Base-by-base conservation (phyloP, 23 tunicate species). In the Halocynthia roretzi region DNA sequence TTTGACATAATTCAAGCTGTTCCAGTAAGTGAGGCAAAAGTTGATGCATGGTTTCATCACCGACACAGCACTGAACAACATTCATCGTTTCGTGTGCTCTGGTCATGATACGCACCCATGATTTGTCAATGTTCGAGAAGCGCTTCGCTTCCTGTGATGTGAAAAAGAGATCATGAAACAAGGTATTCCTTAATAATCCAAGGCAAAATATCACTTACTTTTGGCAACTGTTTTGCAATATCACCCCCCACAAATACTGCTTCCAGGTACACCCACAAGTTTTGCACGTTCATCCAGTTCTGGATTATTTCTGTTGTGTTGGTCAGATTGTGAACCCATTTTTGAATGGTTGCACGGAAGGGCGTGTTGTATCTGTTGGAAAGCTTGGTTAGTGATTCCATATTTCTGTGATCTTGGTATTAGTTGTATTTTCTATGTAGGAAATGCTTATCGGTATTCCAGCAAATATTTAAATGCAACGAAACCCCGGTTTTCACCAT, bases 181-280 rank as follows among this genome's bases (percentile, higher is more conserved):
- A 31, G 44, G 44, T 31, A 31, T 1, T 31, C 44, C 44, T 31
- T 31, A 31, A 31, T 31, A 31, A 31, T 31, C 44, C 44, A 1
- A 1, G 44, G 44, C 44, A 31, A 31, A 58, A 14, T 58, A 15
- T 44, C 17, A 49, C 12, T 78, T 65, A 92, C 98, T 80, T 92
- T 92, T 10, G 98, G 98, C 6, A 92, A 78, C 75, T 92, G 98
- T 70, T 92, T 92, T 7, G 98, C 98, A 53, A 92, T 92, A 79
- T 92, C 98, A 23, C 98, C 98, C 15, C 98, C 98, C 6, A 92
- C 98, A 78, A 92, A 92, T 53, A 92, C 98, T 71, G 98, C 98
- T 75, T 92, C 98, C 71, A 92, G 63, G 75, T 92, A 92, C 58
- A 92, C 98, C 98, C 98, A 92, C 63, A 92, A 65, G 54, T 92